These are phyloP conservation scores for Metridium senile DNA, from an alignment of 92 coral and sea anemone species.

Conservation along the genomic window DNA sequence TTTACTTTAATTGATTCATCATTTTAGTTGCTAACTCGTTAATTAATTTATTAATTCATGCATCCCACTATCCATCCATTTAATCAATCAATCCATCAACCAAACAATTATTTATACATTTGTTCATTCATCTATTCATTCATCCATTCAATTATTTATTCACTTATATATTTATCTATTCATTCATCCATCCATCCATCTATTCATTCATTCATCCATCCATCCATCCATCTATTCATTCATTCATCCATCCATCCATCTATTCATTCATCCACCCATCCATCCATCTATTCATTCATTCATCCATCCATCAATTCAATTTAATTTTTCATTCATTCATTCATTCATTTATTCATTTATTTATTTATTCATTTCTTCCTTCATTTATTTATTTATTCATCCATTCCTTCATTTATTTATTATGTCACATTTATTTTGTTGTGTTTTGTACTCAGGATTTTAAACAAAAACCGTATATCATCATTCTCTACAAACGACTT, in stretches of 20 bases:
- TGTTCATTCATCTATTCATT: background rate
- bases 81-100: background rate
- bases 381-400: background rate
- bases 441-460: slow-evolving; percentile 7
- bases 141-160: background rate
- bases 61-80: background rate
- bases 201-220: background rate
- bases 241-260: background rate
- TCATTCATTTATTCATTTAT: background rate
- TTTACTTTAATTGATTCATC: no score
- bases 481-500: slow-evolving; percentile 12
- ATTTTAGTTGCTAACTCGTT: background rate
- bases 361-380: background rate
- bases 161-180: background rate
- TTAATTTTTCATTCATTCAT: no score
- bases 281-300: background rate
- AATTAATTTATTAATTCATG: background rate
- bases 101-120: background rate
- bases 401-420: background rate
- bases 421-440: background rate
- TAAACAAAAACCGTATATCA: slow-evolving; percentile 24
- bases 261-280: background rate
- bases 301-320: background rate
- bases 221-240: background rate
- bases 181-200: background rate